Percentiles rank a stretch among this genome's conserved stretches.
Evolutionary conservation across 2,888 invertebrate species (phyloP).

Genomic region (Scaptomyza tumidula): DNA sequence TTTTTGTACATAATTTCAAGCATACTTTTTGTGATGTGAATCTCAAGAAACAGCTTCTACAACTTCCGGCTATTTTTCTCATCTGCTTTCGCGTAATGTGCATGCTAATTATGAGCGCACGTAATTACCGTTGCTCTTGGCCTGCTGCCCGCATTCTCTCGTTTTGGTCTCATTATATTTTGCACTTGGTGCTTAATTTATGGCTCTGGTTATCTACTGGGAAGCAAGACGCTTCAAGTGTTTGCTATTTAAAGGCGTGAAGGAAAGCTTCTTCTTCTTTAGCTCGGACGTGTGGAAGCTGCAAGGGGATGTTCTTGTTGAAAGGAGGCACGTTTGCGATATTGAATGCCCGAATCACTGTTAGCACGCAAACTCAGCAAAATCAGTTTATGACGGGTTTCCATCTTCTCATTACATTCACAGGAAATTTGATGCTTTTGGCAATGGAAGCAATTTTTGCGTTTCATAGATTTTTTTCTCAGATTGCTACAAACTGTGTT

Average conservation of each 20-base stretch:
- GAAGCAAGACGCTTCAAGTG: slow-evolving; percentile 53
- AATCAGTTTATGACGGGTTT: slow-evolving; percentile 46
- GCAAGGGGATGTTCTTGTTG: slow-evolving; percentile 16
- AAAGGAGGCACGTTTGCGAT: slow-evolving; percentile 43
- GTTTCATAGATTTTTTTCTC: slow-evolving; percentile 13
- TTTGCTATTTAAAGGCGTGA: slow-evolving; percentile 48
- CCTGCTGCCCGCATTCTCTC: slow-evolving; percentile 1
- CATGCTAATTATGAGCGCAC: slow-evolving; percentile 60
- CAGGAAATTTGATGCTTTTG: slow-evolving; percentile 13
- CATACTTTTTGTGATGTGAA: slow-evolving; percentile 26
- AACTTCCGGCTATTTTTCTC: slow-evolving; percentile 23
- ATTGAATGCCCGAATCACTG: slow-evolving; percentile 34
- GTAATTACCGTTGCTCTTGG: slow-evolving; percentile 48
- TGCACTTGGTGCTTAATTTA: slow-evolving; percentile 55
- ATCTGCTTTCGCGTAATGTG: slow-evolving; percentile 47
- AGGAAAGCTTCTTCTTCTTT: slow-evolving; percentile 15
- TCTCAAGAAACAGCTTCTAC: slow-evolving; percentile 4
- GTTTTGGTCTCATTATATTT: slow-evolving; percentile 7
- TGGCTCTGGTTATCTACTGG: slow-evolving; percentile 47
- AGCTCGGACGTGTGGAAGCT: slow-evolving; percentile 8
- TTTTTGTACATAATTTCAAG: slow-evolving; percentile 60
- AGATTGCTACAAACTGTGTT: not conserved
- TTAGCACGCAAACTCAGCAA: slow-evolving; percentile 42
- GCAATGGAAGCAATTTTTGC: slow-evolving; percentile 4
- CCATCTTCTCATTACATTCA: slow-evolving; percentile 26